Percentiles rank a stretch among this genome's conserved stretches.
Conservation (phyloP, 2,888 invertebrate species). For the Drosophila tanythrix region DNA sequence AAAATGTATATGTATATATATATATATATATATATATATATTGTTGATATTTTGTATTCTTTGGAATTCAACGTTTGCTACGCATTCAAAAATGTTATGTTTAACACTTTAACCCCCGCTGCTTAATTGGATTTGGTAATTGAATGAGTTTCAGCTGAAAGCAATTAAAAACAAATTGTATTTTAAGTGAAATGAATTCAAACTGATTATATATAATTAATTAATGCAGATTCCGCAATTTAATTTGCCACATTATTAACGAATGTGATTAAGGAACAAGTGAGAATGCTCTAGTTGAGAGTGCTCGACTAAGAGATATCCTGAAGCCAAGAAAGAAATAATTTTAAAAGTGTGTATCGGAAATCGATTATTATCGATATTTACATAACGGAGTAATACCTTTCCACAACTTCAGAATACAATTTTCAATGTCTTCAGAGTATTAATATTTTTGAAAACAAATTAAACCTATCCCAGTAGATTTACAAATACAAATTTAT, state of each 20-base stretch:
- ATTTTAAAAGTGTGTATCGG: neutral
- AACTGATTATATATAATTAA: neutral
- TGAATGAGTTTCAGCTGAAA: neutral
- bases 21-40: neutral
- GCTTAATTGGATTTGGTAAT: conserved; percentile 4
- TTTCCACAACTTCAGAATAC: neutral
- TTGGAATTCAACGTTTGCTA: neutral
- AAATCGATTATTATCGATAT: neutral
- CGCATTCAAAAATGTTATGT: neutral
- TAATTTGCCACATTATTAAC: neutral
- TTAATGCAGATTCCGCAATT: neutral
- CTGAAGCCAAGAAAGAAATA: neutral
- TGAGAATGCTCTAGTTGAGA: neutral
- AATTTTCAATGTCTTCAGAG: neutral
- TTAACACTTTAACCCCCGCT: neutral
- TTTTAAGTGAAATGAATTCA: neutral
- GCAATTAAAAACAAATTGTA: neutral
- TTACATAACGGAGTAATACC: neutral
- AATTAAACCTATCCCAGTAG: neutral
- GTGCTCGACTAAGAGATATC: neutral
- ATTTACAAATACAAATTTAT: neutral
- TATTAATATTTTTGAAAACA: neutral
- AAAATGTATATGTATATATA: no score
- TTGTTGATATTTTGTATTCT: neutral
- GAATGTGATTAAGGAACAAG: neutral